These are phyloP conservation scores for Baryphthengus martii DNA, from an alignment of 2,113 vertebrate species.

Conservation along the genomic window DNA sequence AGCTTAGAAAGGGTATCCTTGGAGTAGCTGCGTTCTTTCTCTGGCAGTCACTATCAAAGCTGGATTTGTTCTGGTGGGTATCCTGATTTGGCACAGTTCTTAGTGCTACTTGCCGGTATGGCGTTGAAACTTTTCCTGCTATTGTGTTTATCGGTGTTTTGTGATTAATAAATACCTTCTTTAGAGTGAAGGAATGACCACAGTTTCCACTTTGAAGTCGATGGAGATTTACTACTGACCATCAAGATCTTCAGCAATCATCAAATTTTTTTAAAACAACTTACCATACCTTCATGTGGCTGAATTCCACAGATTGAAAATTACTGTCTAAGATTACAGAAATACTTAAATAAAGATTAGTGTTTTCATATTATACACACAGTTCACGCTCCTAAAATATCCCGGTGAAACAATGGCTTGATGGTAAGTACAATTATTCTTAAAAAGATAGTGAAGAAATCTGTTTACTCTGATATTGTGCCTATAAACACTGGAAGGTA, in stretches of 20 bases:
- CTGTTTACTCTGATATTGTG: slow-evolving; percentile 8
- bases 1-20: not conserved
- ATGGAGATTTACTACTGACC: not conserved
- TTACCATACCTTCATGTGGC: not conserved
- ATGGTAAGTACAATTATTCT: not conserved
- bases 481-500: slow-evolving; percentile 9
- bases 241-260: not conserved
- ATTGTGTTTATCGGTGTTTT: not conserved
- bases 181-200: not conserved
- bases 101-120: not conserved
- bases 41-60: not conserved
- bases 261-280: not conserved
- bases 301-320: not conserved
- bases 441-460: not conserved
- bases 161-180: not conserved
- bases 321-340: not conserved
- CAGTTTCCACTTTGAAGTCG: not conserved
- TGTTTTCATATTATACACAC: not conserved
- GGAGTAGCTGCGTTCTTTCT: not conserved
- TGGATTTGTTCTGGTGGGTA: not conserved
- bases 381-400: not conserved
- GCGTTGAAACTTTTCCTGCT: not conserved
- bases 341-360: not conserved
- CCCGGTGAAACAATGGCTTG: not conserved
- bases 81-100: not conserved